Evolutionary conservation across 2,113 vertebrate genomes (phyloP).

Genomic region (Ptilorrhoa leucosticta): DNA sequence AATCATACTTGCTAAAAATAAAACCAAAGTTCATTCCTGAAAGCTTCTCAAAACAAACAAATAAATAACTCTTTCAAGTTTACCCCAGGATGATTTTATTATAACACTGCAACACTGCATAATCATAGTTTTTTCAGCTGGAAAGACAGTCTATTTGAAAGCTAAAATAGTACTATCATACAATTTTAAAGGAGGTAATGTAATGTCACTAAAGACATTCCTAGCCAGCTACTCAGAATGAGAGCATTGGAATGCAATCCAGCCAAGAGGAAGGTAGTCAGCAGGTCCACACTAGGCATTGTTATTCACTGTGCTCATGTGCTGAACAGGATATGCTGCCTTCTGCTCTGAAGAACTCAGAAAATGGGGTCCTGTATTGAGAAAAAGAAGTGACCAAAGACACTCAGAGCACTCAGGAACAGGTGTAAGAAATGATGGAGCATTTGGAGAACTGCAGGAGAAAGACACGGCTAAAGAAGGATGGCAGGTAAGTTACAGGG

Average conservation of each 20-base stretch:
- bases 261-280: not conserved
- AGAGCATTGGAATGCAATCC: not conserved
- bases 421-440: not conserved
- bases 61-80: not conserved
- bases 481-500: not conserved
- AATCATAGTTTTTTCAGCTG: not conserved
- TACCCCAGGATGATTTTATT: not conserved
- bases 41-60: not conserved
- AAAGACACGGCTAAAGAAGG: not conserved
- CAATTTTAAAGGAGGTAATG: not conserved
- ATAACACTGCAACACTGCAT: not conserved
- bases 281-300: accelerated
- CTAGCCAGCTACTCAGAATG: not conserved
- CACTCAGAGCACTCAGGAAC: not conserved
- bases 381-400: not conserved
- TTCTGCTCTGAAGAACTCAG: not conserved
- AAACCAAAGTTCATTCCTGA: not conserved
- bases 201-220: not conserved
- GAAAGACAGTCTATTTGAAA: not conserved
- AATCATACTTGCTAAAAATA: conserved; percentile 68
- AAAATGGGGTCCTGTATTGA: not conserved
- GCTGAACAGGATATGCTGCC: not conserved
- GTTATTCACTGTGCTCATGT: not conserved
- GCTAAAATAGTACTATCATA: not conserved
- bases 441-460: not conserved